Percentiles rank a stretch among this genome's conserved stretches.
Evolutionary conservation across 1,140 invertebrate genomes (phyloP).

Genomic region (Chironomus striatipennis): DNA sequence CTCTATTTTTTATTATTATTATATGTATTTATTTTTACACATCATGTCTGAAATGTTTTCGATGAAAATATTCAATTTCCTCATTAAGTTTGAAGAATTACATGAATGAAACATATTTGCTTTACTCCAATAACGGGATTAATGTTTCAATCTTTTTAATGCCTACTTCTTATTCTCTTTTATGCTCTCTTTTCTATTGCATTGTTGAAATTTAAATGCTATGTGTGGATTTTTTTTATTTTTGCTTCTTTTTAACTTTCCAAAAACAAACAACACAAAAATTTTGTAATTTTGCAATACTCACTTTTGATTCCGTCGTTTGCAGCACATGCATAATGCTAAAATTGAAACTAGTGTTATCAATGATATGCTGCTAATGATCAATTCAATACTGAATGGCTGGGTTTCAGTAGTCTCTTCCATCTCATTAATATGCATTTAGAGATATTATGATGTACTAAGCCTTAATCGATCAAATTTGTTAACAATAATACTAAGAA

Average conservation of each 20-base stretch:
- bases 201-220: constrained; percentile 24
- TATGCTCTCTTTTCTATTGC: background rate
- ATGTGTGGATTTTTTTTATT: constrained; percentile 24
- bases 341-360: constrained; percentile 35
- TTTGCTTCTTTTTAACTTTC: constrained; percentile 28
- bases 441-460: background rate
- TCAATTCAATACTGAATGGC: background rate
- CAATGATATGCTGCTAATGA: background rate
- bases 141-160: constrained; percentile 19
- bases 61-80: constrained; percentile 16
- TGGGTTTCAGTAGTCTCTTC: background rate
- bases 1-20: background rate
- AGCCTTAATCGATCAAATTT: background rate
- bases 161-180: background rate
- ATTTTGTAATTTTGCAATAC: constrained; percentile 26
- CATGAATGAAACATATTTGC: constrained; percentile 6
- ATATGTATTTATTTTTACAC: no score
- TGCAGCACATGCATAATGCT: constrained; percentile 39
- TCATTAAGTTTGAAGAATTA: constrained; percentile 14
- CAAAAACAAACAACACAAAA: no score
- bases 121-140: constrained; percentile 21
- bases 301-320: constrained; percentile 38
- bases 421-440: background rate
- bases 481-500: background rate
- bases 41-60: background rate